Base-by-base conservation (phyloP, 1,140 invertebrate species). In the Hestina assimilis region DNA sequence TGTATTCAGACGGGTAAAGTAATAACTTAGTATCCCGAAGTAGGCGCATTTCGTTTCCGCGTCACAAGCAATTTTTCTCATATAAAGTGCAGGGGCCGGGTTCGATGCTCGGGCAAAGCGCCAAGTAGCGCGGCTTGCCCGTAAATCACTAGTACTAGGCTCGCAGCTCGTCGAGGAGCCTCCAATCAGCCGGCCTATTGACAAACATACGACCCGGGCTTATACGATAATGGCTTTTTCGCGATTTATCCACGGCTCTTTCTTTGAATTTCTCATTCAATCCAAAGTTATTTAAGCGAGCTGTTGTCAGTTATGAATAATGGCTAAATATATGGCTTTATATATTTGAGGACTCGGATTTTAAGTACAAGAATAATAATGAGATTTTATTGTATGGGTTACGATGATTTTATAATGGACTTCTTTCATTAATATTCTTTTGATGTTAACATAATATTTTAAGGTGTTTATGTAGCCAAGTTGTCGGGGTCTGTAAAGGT, bases 121-220 rank as follows among this genome's bases (percentile, higher is more conserved):
- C 84, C 84, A 87, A 87, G 71, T 80, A 72, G 79, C 71, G 71
- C 76, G 72, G 66, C 67, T 63, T 68, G 71, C 63, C 69, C 61
- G 79, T 87, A 85, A 87, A 87, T 85, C 80, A 79, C 72, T 58
- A 35, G 73, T 75, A 84, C 79, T 74, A 83, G 75, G 81, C 75
- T 72, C 64, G 69, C 71, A 84, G 75, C 61, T 71, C 66, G 59
- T 61, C 69, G 75, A 83, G 74, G 79, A 83, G 77, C 67, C 73
- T 66, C 81, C 80, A 84, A 84, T 84, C 81, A 87, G 69, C 69
- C 79, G 72, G 72, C 69, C 76, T 82, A 84, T 87, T 87, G 83
- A 87, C 83, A 87, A 87, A 84, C 81, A 83, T 83, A 84, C 76
- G 72, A 75, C 74, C 66, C 59, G 62, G 54, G 60, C n/a, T n/a